Conservation (phyloP, 2,797 vertebrate genomes). For the Neopelma chrysocephalum region DNA sequence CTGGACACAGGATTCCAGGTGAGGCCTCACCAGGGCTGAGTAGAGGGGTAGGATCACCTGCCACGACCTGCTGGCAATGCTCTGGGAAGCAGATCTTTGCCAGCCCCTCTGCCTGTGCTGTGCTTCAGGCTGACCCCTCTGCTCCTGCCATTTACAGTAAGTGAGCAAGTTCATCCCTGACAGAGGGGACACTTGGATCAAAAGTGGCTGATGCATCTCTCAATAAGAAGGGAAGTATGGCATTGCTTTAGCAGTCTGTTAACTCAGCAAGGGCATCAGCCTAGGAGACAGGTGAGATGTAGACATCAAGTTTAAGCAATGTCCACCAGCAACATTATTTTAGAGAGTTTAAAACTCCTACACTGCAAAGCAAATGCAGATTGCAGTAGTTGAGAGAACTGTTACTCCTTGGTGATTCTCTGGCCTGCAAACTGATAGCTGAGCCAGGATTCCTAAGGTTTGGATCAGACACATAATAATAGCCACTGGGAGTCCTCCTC, state of each 20-base stretch:
- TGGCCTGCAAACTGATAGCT: neutral
- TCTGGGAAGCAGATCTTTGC: neutral
- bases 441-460: neutral
- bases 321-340: neutral
- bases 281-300: neutral
- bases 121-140: neutral
- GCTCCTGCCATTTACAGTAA: neutral
- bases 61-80: neutral
- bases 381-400: neutral
- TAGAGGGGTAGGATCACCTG: neutral
- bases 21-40: neutral
- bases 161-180: neutral
- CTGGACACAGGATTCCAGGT: neutral
- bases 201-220: fast-evolving
- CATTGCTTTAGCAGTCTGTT: neutral
- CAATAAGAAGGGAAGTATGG: neutral
- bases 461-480: neutral
- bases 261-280: too few relatives aligned
- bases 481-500: neutral
- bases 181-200: too few relatives aligned
- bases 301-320: neutral
- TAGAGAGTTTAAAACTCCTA: neutral
- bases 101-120: neutral
- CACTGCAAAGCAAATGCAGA: neutral
- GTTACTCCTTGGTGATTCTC: neutral